Base-by-base conservation (phyloP, 2,888 invertebrate species). In the Unio delphinus region DNA sequence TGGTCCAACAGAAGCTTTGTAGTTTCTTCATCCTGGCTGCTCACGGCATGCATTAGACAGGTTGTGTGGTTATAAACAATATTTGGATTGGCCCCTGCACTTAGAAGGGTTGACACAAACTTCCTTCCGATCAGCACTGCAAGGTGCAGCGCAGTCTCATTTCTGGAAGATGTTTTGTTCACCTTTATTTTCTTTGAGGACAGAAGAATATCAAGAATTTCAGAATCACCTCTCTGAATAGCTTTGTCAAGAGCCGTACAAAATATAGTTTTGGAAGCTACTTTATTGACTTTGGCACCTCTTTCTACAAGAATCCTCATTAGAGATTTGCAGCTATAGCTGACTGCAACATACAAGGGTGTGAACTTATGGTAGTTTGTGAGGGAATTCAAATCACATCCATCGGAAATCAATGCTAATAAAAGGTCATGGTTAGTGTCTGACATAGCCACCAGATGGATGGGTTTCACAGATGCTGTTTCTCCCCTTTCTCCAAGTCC, bases 11-110 rank as follows among this genome's bases (percentile, higher is more conserved):
- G 74, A 15, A 30, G 56, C 23, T 56, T 56, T n/a, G 68, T 54
- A 55, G 65, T 68, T 15, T 79, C 78, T 58, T 82, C 76, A 5
- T 76, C 70, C 61, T 69, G 67, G 54, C 73, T 73, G 11, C 72
- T 72, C 18, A 75, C 69, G 15, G 69, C 67, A 59, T 75, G 75
- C 45, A 80, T 70, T 61, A 80, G 70, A 18, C 83, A 67, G 7
- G 84, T 79, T 1, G 80, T 74, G 17, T 63, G 65, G 4, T 78
- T 78, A 18, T 67, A 61, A 1, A 61, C 67, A 11, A 74, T 57
- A 54, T 84, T 75, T 17, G 77, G 74, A 59, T 81, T 61, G 11
- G 82, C 83, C 8, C 84, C 84, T 28, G 80, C 76, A 17, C 74
- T 70, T 58, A 86, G 63, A 20, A 86, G 68, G 65, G 73, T 63